Evolutionary conservation across 2,113 vertebrate species (phyloP), one percentile per base, ranked within the genome.

Genomic region (Ammodramus savannarum): DNA sequence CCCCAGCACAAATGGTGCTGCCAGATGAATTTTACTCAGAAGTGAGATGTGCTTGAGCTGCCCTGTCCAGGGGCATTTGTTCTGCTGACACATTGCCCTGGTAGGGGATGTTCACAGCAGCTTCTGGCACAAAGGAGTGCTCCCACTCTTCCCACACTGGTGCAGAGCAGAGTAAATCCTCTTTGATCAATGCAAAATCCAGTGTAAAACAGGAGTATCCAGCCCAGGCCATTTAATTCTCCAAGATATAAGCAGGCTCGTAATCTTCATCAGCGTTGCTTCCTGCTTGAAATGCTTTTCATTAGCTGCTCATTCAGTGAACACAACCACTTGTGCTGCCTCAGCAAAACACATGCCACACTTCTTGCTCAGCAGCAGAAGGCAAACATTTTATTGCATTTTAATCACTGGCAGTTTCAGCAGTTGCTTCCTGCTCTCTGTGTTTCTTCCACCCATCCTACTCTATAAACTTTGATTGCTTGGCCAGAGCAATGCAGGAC

Each of bases 221-320:
- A 57, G 94, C 83, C 77, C 16, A 13, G 68, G 74, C 79, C 79
- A 91, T 88, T 97, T 83, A 49, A 85, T 89, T 94, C 90, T 81
- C 65, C 0, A 4, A 95, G 92, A 87, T 68, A 88, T 83, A 87
- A 93, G 77, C 93, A 89, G 87, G 49, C 84, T 95, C 0, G 0
- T 94, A 80, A 95, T 96, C 95, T 97, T 93, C 89, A 96, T 95
- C 96, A 96, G 92, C 21, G 0, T 93, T 95, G 84, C 91, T 96
- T 96, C 93, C 96, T 92, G 80, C 90, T 92, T 81, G 84, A 96
- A 96, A 92, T 68, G 92, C 89, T 96, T 96, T 94, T 97, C 95
- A 96, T 97, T 96, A 96, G 93, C 90, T 97, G 91, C 90, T 96
- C 90, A 96, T 96, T 97, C 96, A 96, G 90, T 4, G 67, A 96